Percentiles rank a stretch among this genome's conserved stretches.
Conservation (phyloP, 2,888 invertebrate species). For the Dilophus febrilis region DNA sequence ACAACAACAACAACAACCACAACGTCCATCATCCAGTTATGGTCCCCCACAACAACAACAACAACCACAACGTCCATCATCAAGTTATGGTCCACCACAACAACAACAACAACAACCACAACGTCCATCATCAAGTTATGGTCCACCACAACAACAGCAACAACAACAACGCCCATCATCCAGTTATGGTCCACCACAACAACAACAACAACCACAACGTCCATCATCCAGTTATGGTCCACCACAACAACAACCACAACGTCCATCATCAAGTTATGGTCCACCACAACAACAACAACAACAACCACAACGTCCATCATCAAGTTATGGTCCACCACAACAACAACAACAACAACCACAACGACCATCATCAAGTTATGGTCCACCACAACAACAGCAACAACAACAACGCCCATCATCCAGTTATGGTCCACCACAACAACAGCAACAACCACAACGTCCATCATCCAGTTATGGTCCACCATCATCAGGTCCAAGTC, state of each 20-base stretch:
- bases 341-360: background rate
- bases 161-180: slow-evolving; percentile 9
- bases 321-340: slow-evolving; percentile 17
- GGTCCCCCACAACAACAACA: slow-evolving; percentile 20
- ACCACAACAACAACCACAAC: slow-evolving; percentile 12
- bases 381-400: slow-evolving; percentile 18
- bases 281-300: slow-evolving; percentile 6
- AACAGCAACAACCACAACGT: too few relatives aligned
- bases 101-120: slow-evolving; percentile 11
- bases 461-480: slow-evolving; percentile 27
- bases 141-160: background rate
- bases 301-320: slow-evolving; percentile 1
- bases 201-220: slow-evolving; percentile 20
- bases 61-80: slow-evolving; percentile 18
- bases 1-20: slow-evolving; percentile 1
- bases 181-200: slow-evolving; percentile 22
- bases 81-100: slow-evolving; percentile 24
- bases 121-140: slow-evolving; percentile 14
- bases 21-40: slow-evolving; percentile 22
- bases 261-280: slow-evolving; percentile 21
- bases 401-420: slow-evolving; percentile 2
- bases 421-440: slow-evolving; percentile 24
- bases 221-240: slow-evolving; percentile 19
- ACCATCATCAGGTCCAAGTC: slow-evolving; percentile 13
- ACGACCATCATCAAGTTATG: slow-evolving; percentile 15